A percentile compares a stretch with the other conserved stretches of the same genome.
Evolutionary conservation across 1,140 invertebrate species (phyloP).

Genomic region (Potamilus streckersoni): DNA sequence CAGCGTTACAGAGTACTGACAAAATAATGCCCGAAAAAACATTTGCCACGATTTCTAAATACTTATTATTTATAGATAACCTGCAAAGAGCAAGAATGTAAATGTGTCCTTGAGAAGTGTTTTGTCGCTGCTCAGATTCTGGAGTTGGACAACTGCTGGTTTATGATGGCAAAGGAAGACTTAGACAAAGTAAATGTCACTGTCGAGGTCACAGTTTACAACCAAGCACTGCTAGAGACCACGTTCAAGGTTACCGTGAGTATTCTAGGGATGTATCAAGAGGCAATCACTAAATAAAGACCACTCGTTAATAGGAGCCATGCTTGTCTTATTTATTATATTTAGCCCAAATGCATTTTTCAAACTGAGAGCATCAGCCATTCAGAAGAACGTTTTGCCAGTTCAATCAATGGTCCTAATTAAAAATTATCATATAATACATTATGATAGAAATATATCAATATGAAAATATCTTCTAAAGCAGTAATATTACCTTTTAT

Average conservation of each 20-base stretch:
- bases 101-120: conserved; percentile 6
- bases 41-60: no score
- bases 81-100: not conserved
- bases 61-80: no score
- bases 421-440: no score
- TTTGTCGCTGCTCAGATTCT: conserved; percentile 5
- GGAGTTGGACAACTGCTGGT: conserved; percentile 21
- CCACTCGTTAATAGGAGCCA: not conserved
- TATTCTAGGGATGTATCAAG: not conserved
- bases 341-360: not conserved
- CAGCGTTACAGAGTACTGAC: no score
- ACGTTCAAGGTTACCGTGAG: conserved; percentile 4
- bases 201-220: conserved; percentile 15
- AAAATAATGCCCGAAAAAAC: no score
- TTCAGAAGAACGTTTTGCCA: not conserved
- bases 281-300: not conserved
- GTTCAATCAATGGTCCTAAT: not conserved
- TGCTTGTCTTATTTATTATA: not conserved
- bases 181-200: conserved; percentile 4
- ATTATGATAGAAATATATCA: no score
- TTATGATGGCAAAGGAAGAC: conserved; percentile 15
- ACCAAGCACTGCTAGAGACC: conserved; percentile 17
- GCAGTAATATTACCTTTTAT: no score
- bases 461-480: no score
- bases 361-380: not conserved